Evolutionary conservation across 2,797 vertebrate genomes (phyloP).

Genomic region (Enteromius mattozi): DNA sequence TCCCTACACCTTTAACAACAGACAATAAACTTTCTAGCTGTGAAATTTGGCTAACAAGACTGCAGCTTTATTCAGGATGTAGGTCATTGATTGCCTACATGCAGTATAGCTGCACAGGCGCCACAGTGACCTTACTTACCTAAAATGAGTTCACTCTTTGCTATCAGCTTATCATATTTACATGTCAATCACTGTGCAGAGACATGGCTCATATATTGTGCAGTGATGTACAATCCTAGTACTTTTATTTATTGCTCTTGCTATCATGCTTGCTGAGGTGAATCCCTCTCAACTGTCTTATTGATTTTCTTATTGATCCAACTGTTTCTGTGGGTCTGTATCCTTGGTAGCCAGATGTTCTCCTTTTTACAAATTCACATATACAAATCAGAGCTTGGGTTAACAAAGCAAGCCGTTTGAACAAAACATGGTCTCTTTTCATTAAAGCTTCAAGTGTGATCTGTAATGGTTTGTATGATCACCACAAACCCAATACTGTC

Average conservation of each 20-base stretch:
- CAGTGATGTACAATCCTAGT: background rate
- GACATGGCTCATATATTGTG: conserved; percentile 1
- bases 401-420: background rate
- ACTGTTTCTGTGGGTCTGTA: conserved; percentile 10
- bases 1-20: background rate
- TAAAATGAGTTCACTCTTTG: conserved; percentile 4
- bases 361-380: conserved; percentile 1
- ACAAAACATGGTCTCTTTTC: background rate
- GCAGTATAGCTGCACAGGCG: background rate
- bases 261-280: conserved; percentile 44
- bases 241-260: conserved; percentile 53
- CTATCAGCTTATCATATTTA: conserved; percentile 4
- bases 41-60: background rate
- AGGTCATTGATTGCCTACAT: background rate
- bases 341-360: conserved; percentile 1
- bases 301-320: conserved; percentile 54
- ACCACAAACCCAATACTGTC: background rate
- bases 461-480: background rate
- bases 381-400: background rate
- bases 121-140: background rate
- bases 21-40: background rate
- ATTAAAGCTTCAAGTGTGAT: background rate
- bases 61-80: background rate
- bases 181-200: background rate
- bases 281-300: conserved; percentile 42